phyloP scores from a whole-genome alignment of 2,888 invertebrate species.

The Galeruca laticollis region DNA sequence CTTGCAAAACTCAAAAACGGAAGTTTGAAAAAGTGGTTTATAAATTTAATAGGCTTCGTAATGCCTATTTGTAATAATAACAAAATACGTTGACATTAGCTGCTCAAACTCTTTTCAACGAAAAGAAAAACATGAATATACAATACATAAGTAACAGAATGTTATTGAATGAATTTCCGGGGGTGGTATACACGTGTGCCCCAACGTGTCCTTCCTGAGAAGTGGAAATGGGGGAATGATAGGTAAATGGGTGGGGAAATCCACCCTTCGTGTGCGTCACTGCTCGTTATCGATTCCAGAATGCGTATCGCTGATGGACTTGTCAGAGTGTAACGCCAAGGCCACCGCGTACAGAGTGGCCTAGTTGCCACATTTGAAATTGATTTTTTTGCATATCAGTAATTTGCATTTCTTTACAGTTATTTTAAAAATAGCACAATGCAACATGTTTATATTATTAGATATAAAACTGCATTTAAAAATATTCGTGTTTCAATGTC shows the following conservation, averaged over 20 bases:
- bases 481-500: background rate
- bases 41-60: background rate
- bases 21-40: background rate
- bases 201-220: conserved; percentile 63
- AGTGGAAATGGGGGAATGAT: conserved; percentile 38
- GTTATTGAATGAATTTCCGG: conserved; percentile 59
- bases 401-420: conserved; percentile 8
- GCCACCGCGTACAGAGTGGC: conserved; percentile 24
- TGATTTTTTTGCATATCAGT: conserved; percentile 16
- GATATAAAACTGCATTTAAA: background rate
- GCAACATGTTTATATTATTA: background rate
- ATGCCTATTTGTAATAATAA: background rate
- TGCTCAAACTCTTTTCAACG: background rate
- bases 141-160: conserved; percentile 55
- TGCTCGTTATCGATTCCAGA: conserved; percentile 62
- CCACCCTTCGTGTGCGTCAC: conserved; percentile 64
- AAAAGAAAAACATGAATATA: conserved; percentile 28
- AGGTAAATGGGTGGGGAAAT: conserved; percentile 50
- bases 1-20: too few species aligned
- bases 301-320: conserved; percentile 52
- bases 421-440: conserved; percentile 7
- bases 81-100: background rate
- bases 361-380: background rate
- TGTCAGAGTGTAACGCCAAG: conserved; percentile 45
- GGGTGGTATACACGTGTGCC: conserved; percentile 62